Conservation (phyloP, 2,888 invertebrate species). For the Atrina japonica region DNA sequence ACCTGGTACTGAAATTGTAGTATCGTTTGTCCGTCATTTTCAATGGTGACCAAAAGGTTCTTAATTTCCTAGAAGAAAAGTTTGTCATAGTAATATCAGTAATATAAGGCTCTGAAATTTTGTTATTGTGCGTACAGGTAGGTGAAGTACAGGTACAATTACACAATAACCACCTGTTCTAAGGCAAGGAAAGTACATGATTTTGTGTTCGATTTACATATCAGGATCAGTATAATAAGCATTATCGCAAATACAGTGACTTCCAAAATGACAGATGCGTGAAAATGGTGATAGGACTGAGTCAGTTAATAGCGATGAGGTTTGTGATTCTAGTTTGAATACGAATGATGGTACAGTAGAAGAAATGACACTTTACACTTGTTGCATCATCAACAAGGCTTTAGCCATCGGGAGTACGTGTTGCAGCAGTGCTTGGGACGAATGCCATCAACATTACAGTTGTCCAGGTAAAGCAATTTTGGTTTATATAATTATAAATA, state of each 20-base stretch:
- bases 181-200: conserved; percentile 3
- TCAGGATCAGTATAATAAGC: conserved; percentile 3
- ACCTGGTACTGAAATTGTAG: conserved; percentile 1
- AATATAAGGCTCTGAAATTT: conserved; percentile 2
- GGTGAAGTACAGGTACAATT: background rate
- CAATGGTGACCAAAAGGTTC: background rate
- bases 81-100: background rate
- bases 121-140: background rate
- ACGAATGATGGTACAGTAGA: conserved; percentile 9
- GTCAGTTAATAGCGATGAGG: background rate
- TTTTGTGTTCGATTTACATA: conserved; percentile 1
- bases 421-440: background rate
- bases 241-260: background rate
- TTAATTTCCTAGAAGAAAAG: background rate
- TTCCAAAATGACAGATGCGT: conserved; percentile 1
- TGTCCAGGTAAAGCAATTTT: background rate
- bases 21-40: conserved; percentile 2
- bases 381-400: no score
- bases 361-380: background rate
- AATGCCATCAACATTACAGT: conserved; percentile 11
- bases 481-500: background rate
- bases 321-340: conserved; percentile 1
- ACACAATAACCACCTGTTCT: background rate
- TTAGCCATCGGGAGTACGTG: no score
- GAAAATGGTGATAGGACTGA: background rate